Evolutionary conservation across 2,888 invertebrate genomes (phyloP).

Genomic region (Amblyjoppa proteus): DNA sequence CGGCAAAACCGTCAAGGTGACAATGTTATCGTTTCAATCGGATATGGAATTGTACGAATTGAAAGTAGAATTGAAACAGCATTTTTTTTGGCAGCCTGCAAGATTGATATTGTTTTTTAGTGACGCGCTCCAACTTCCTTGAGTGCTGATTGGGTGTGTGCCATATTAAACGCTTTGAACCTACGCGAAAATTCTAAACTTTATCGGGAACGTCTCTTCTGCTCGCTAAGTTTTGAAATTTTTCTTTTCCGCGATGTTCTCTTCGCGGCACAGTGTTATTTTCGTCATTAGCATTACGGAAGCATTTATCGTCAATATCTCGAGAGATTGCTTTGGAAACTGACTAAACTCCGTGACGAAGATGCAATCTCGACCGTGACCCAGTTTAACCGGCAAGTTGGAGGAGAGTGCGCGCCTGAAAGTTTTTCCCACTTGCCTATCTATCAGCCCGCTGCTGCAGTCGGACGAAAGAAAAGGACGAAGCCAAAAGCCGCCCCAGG

Average conservation of each 20-base stretch:
- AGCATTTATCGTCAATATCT: neutral
- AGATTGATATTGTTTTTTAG: no score
- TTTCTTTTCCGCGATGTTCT: neutral
- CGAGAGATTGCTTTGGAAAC: neutral
- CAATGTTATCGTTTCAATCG: no score
- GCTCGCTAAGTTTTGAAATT: neutral
- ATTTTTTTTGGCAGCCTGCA: no score
- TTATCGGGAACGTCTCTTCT: neutral
- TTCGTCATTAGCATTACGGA: neutral
- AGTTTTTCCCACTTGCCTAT: slow-evolving; percentile 44
- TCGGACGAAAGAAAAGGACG: slow-evolving; percentile 15
- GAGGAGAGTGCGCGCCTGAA: slow-evolving; percentile 28
- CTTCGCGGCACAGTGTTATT: neutral
- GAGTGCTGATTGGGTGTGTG: no score
- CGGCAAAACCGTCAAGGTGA: no score
- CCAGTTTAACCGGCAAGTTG: slow-evolving; percentile 20
- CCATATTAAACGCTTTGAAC: no score
- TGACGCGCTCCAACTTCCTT: no score
- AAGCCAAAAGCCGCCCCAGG: slow-evolving; percentile 30
- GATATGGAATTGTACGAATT: no score
- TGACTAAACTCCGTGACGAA: slow-evolving; percentile 3
- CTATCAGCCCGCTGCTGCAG: slow-evolving; percentile 19
- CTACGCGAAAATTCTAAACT: neutral
- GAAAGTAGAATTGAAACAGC: no score
- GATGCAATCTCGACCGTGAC: slow-evolving; percentile 46